Conservation (phyloP, 2,113 vertebrate species). For the Crocuta crocuta region DNA sequence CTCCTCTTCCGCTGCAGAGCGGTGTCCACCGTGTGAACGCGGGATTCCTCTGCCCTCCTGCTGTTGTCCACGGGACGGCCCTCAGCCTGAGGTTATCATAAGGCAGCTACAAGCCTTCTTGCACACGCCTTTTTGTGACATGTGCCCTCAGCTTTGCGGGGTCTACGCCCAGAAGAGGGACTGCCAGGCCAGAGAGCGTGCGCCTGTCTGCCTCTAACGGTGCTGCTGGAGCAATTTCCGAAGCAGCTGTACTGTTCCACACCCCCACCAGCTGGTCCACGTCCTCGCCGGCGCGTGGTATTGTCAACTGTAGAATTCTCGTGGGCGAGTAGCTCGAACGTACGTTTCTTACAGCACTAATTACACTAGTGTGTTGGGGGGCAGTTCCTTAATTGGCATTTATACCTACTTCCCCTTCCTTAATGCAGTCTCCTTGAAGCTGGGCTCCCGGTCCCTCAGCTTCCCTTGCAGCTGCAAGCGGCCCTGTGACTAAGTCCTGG, state of each 20-base stretch:
- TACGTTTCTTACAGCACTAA: not conserved
- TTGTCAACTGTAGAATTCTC: not conserved
- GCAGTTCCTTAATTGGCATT: not conserved
- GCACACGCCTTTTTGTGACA: not conserved
- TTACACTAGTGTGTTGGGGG: too few relatives aligned
- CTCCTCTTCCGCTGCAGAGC: not conserved
- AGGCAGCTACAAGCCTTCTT: not conserved
- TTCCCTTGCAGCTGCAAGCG: not conserved
- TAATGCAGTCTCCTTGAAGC: not conserved
- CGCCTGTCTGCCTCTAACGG: not conserved
- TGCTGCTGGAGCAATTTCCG: not conserved
- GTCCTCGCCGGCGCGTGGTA: not conserved
- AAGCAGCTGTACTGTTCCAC: not conserved
- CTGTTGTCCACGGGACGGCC: too few relatives aligned
- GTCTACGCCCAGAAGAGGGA: not conserved
- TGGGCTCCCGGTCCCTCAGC: not conserved
- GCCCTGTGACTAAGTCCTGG: rapidly evolving
- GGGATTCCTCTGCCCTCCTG: not conserved
- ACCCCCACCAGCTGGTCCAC: not conserved
- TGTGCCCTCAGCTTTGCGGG: not conserved
- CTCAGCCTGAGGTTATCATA: not conserved
- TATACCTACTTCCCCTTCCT: not conserved
- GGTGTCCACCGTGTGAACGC: not conserved
- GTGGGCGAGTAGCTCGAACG: not conserved
- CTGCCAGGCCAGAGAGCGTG: not conserved